Conservation (phyloP, 2,113 vertebrate species). For the Clarias macrocephalus region DNA sequence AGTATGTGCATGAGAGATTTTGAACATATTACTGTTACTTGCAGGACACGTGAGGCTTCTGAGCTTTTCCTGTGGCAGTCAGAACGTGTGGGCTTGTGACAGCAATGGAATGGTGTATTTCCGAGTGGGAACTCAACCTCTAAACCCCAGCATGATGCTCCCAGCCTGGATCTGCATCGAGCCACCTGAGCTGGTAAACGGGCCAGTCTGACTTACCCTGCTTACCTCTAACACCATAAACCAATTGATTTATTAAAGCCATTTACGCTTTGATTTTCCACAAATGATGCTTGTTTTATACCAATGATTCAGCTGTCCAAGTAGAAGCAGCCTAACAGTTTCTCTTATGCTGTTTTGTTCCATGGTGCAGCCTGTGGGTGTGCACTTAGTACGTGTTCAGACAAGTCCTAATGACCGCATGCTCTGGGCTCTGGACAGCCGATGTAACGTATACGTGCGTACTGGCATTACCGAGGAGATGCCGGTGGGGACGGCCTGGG, state of each 20-base stretch:
- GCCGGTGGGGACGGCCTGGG: slow-evolving; percentile 95
- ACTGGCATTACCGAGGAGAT: slow-evolving; percentile 90
- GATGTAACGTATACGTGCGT: slow-evolving; percentile 85
- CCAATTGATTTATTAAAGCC: background rate
- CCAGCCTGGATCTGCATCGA: slow-evolving; percentile 97
- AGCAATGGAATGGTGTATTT: slow-evolving; percentile 87
- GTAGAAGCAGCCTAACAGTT: background rate
- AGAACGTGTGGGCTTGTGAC: slow-evolving; percentile 96
- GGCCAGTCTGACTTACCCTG: background rate
- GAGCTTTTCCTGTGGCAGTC: slow-evolving; percentile 88
- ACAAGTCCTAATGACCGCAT: slow-evolving; percentile 89
- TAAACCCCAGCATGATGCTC: slow-evolving; percentile 97
- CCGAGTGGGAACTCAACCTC: slow-evolving; percentile 92
- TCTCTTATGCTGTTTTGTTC: slow-evolving; percentile 5
- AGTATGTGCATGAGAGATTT: background rate
- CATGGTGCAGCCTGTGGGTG: slow-evolving; percentile 81
- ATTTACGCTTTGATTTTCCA: background rate
- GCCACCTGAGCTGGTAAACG: slow-evolving; percentile 84
- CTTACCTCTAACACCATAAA: background rate
- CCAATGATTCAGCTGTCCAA: background rate
- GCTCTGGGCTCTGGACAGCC: slow-evolving; percentile 91
- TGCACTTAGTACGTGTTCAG: slow-evolving; percentile 83
- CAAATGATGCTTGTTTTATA: background rate
- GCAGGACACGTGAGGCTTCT: slow-evolving; percentile 82
- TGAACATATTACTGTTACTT: background rate